Conservation (phyloP, 2,888 invertebrate genomes). For the Rhabditoides inermis region DNA sequence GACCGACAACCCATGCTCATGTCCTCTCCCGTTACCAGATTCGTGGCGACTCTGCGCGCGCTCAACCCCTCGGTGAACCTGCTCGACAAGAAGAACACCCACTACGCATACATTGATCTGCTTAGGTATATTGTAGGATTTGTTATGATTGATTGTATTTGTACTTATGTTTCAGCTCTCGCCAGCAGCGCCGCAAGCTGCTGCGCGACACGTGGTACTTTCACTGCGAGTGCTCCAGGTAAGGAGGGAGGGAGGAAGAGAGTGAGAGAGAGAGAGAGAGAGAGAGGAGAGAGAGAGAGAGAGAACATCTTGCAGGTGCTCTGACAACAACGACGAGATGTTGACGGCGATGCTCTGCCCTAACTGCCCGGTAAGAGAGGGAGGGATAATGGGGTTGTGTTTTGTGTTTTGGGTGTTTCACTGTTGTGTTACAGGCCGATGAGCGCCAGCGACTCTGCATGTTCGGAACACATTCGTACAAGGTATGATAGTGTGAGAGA, state of each 20-base stretch:
- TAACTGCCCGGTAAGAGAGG: constrained; percentile 26
- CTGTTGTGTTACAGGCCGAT: constrained; percentile 12
- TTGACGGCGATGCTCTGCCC: constrained; percentile 45
- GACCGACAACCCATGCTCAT: too few species aligned
- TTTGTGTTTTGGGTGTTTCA: too few species aligned
- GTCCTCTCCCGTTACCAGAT: constrained; percentile 6
- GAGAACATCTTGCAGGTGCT: too few species aligned
- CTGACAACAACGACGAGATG: constrained; percentile 41
- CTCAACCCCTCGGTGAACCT: constrained; percentile 40
- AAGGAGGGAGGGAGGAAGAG: too few species aligned
- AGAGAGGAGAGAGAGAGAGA: too few species aligned
- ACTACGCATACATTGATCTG: constrained; percentile 51
- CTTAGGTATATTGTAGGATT: constrained; percentile 16
- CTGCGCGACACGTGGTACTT: constrained; percentile 51
- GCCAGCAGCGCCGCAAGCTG: constrained; percentile 37
- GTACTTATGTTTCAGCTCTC: constrained; percentile 13
- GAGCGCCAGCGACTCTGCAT: constrained; percentile 12
- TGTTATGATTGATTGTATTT: constrained; percentile 1
- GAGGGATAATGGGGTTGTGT: too few species aligned
- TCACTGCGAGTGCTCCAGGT: constrained; percentile 48
- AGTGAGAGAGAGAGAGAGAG: too few species aligned
- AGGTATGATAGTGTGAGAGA: too few species aligned
- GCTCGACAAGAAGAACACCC: constrained; percentile 36
- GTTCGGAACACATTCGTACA: constrained; percentile 25
- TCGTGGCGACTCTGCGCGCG: constrained; percentile 39